Evolutionary conservation across 2,113 vertebrate species (phyloP), one percentile per base, ranked within the genome.

Genomic region (Platysteira castanea): DNA sequence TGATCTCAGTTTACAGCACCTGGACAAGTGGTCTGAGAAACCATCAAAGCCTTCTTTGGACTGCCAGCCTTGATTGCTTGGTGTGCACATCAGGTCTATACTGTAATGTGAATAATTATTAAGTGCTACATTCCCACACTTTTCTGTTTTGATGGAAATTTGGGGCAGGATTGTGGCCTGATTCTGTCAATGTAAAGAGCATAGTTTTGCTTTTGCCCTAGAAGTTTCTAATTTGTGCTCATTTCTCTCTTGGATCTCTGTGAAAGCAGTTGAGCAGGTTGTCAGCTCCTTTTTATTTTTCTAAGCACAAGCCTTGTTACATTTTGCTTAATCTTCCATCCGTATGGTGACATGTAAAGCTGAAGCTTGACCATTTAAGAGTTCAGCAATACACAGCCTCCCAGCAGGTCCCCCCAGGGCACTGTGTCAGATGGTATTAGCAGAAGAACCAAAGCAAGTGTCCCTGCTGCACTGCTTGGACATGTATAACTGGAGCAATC

Each of bases 231-330:
- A 82, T 94, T 65, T 46, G 37, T 69, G 61, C 35, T 93, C 67
- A 42, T 91, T 87, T 85, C 57, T 73, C 44, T 53, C 30, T 85
- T 85, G 81, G 44, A 79, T 71, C 67, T 80, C 81, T 46, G 57
- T 21, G 41, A 80, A 94, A 96, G 37, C 42, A 28, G 26, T 82
- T 93, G 95, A 94, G 33, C 64, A 70, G 75, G n/a, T 90, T 96
- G 91, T 90, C 95, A 94, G 44, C 61, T 91, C 82, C 54, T 94
- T 91, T 96, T 90, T 88, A 87, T 83, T 91, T 95, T 91, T 49
- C 47, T 27, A 90, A 91, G 59, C 20, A 30, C 54, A 83, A 88
- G 33, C 27, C 61, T 85, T 87, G 57, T 87, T 91, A 69, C 5
- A 0, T 86, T 96, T 93, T 81, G 28, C 87, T 80, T 95, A 77